Conservation (phyloP, 1,140 invertebrate species). For the Papilio glaucus region DNA sequence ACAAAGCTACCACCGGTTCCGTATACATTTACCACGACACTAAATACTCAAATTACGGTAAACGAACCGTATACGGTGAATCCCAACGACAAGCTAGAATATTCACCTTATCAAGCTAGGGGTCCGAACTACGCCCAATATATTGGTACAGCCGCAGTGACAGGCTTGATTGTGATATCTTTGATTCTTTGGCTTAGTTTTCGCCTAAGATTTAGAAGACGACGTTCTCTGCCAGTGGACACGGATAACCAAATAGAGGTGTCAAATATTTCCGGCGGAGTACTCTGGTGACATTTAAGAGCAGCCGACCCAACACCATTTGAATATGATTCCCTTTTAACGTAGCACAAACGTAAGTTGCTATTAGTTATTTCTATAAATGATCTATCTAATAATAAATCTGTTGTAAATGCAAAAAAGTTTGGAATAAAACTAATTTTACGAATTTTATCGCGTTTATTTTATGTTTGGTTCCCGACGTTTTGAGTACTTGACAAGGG, state of each 20-base stretch:
- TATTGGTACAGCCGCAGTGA: conserved; percentile 65
- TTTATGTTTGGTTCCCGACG: too few relatives aligned
- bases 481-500: too few relatives aligned
- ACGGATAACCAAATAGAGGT: conserved; percentile 87
- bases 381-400: too few relatives aligned
- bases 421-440: too few relatives aligned
- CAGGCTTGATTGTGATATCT: conserved; percentile 63
- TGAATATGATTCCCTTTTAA: conserved; percentile 84
- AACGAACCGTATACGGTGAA: conserved; percentile 53
- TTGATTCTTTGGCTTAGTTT: conserved; percentile 80
- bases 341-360: conserved; percentile 81
- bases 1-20: conserved; percentile 44
- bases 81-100: conserved; percentile 67
- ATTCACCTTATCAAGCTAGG: conserved; percentile 65
- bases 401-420: too few relatives aligned
- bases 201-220: conserved; percentile 73
- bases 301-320: conserved; percentile 83
- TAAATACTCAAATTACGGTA: conserved; percentile 43
- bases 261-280: conserved; percentile 86
- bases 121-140: conserved; percentile 66
- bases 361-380: conserved; percentile 35
- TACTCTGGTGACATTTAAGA: conserved; percentile 88
- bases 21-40: conserved; percentile 45
- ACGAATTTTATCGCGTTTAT: too few relatives aligned
- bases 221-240: conserved; percentile 64